Evolutionary conservation across 2,888 invertebrate genomes (phyloP), one percentile per base, ranked within the genome.

Genomic region (Brachyopa scutellaris): DNA sequence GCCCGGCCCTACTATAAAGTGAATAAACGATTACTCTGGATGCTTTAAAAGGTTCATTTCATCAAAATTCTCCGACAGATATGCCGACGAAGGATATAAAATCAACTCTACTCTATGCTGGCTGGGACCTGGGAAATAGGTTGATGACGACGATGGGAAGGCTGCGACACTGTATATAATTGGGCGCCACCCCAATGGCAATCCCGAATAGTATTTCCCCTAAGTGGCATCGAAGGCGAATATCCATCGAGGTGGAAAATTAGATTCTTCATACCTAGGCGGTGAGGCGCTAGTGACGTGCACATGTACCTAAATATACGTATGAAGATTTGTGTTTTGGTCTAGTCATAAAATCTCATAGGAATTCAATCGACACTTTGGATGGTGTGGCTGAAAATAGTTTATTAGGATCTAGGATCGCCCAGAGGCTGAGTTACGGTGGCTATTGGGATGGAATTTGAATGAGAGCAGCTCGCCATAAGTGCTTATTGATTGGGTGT

Each of bases 191-290:
- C 42, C 42, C 42, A 62, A 45, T 38, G 49, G 29, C 49, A 59
- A 59, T 49, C 26, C 19, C 33, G 36, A 26, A 23, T 19, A 23
- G 40, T 53, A 51, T 53, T 53, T 7, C 21, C 21, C 26, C 11
- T 13, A 67, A 67, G 45, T 57, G 26, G 45, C 31, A 26, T 45
- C 31, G 3, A 8, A 55, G 42, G 36, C 13, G 45, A 49, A 47
- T 49, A 26, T 21, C 29, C 59, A 53, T 31, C 31, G 66, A 67
- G 31, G 31, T 67, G 61, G 67, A 79, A 79, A 79, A 79, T 79
- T 73, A 55, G 55, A 79, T 73, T 61, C 55, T 47, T 36, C 53
- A 51, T 72, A 72, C 45, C 55, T 45, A 19, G 31, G 19, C 13
- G 8, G 19, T 9, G 29, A n/a, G n/a, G 1, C 5, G 7, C 6